phyloP scores from a whole-genome alignment of 1,140 invertebrate species.

The Heliothis subflexa region DNA sequence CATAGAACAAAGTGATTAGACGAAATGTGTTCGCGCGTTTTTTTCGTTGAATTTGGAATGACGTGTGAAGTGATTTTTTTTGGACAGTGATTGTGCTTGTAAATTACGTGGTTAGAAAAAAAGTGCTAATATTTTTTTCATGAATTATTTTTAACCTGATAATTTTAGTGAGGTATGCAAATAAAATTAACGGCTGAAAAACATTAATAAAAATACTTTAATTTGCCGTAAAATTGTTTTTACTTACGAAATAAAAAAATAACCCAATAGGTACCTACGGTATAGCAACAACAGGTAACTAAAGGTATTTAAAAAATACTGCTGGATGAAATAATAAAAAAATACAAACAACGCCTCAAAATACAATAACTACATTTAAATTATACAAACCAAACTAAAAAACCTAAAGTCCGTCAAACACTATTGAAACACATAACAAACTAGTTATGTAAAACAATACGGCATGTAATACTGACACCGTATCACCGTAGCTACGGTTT shows the following conservation, averaged over 20 bases:
- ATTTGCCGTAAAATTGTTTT: too few relatives aligned
- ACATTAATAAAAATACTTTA: too few relatives aligned
- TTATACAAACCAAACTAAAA: neutral
- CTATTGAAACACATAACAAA: neutral
- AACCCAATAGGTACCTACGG: too few relatives aligned
- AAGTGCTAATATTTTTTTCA: too few relatives aligned
- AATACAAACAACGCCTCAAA: neutral
- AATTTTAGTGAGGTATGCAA: too few relatives aligned
- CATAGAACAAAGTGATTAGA: too few relatives aligned
- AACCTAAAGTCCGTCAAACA: too few relatives aligned
- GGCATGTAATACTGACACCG: conserved; percentile 73
- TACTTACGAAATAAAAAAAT: too few relatives aligned
- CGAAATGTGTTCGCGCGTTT: neutral
- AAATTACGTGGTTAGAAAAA: neutral
- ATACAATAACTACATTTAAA: neutral
- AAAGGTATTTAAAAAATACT: neutral
- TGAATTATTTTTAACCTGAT: too few relatives aligned
- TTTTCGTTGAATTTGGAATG: conserved; percentile 32
- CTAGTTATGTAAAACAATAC: conserved; percentile 69
- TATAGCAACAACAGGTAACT: too few relatives aligned
- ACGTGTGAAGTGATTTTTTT: conserved; percentile 1
- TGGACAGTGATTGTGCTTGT: neutral
- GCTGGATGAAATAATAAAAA: neutral
- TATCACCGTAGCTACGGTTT: conserved; percentile 62
- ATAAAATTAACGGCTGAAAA: too few relatives aligned